phyloP scores from a whole-genome alignment of 2,888 invertebrate genomes.

The Lasiommata megera region DNA sequence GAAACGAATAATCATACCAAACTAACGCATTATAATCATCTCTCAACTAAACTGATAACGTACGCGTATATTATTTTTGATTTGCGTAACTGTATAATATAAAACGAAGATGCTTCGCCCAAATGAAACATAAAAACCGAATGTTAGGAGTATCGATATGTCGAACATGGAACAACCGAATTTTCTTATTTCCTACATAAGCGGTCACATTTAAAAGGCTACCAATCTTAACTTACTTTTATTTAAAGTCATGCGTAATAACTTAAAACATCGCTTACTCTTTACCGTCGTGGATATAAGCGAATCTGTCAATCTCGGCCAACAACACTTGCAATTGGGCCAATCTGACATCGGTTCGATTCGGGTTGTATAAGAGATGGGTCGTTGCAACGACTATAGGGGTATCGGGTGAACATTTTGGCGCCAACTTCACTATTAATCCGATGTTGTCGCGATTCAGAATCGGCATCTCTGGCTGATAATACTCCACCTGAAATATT shows the following conservation, averaged over 20 bases:
- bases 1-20: too few relatives aligned
- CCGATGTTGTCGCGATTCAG: constrained; percentile 95
- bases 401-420: constrained; percentile 67
- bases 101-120: too few relatives aligned
- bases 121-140: too few relatives aligned
- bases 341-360: constrained; percentile 92
- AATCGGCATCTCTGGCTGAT: constrained; percentile 81
- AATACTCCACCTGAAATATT: constrained; percentile 82
- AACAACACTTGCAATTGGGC: constrained; percentile 93
- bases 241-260: background rate
- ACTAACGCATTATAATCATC: too few relatives aligned
- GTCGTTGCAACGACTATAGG: constrained; percentile 93
- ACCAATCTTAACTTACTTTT: too few relatives aligned
- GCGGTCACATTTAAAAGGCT: too few relatives aligned
- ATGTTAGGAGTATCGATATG: too few relatives aligned
- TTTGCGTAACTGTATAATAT: too few relatives aligned
- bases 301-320: constrained; percentile 90
- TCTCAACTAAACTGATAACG: too few relatives aligned
- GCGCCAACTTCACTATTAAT: constrained; percentile 87
- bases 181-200: too few relatives aligned
- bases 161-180: too few relatives aligned
- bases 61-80: too few relatives aligned
- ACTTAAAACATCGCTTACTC: constrained; percentile 42
- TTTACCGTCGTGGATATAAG: constrained; percentile 68
- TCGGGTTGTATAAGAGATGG: constrained; percentile 96